Evolutionary conservation across 2,113 vertebrate species (phyloP).

Genomic region (Phyllopteryx taeniolatus): DNA sequence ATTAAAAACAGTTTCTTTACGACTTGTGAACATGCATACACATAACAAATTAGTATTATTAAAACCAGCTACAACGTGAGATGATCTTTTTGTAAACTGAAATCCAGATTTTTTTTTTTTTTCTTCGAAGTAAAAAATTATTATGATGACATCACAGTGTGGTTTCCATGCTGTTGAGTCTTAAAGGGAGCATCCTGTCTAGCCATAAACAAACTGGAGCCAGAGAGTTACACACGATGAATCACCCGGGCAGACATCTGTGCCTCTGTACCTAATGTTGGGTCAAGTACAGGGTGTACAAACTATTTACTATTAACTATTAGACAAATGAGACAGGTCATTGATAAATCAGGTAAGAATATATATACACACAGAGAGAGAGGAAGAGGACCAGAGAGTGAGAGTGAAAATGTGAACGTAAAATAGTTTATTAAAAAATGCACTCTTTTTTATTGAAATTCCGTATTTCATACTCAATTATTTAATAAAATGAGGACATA

Average conservation of each 20-base stretch:
- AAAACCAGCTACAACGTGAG: background rate
- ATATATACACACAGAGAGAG: no score
- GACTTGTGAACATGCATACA: background rate
- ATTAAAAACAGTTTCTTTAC: no score
- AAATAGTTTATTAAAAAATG: no score
- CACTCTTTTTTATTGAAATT: no score
- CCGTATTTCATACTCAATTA: no score
- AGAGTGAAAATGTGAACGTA: no score
- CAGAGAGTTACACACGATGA: background rate
- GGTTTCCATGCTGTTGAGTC: background rate
- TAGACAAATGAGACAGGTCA: background rate
- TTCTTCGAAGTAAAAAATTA: background rate
- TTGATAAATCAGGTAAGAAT: no score
- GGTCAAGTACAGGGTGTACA: background rate
- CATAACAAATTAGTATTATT: background rate
- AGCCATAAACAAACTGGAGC: background rate
- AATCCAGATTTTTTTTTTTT: no score
- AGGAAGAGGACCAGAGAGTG: no score
- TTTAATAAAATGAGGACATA: no score
- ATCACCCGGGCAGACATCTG: background rate
- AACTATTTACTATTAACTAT: background rate
- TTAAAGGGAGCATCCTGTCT: background rate
- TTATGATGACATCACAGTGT: background rate
- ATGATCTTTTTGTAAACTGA: background rate
- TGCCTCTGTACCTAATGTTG: background rate